Conservation (phyloP, 2,888 invertebrate species). For the Callyntrura guangdongensis region DNA sequence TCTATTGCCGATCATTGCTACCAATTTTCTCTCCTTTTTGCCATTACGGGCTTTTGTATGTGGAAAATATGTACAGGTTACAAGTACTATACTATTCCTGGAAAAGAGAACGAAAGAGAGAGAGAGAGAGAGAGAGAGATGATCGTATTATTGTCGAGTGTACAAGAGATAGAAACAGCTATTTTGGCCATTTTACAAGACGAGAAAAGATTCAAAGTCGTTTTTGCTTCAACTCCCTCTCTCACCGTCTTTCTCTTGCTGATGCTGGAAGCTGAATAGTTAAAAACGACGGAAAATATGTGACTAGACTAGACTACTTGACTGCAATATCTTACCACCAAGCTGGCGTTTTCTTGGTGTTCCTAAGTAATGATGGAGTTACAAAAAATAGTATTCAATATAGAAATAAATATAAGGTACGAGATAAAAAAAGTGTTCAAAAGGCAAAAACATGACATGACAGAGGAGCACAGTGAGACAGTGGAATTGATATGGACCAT, state of each 20-base stretch:
- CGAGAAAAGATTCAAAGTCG: slow-evolving; percentile 7
- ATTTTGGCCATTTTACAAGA: slow-evolving; percentile 56
- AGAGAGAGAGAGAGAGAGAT: slow-evolving; percentile 46
- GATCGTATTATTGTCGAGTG: slow-evolving; percentile 48
- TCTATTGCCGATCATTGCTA: slow-evolving; percentile 65
- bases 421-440: slow-evolving; percentile 21
- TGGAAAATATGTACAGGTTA: slow-evolving; percentile 22
- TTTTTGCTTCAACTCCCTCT: slow-evolving; percentile 8
- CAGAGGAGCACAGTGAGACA: slow-evolving; percentile 56
- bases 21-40: slow-evolving; percentile 60
- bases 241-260: slow-evolving; percentile 4
- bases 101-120: not conserved
- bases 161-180: slow-evolving; percentile 42
- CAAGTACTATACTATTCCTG: not conserved
- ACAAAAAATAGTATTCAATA: not conserved
- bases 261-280: slow-evolving; percentile 59
- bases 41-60: slow-evolving; percentile 52
- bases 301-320: slow-evolving; percentile 65
- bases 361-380: slow-evolving; percentile 20
- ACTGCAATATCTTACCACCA: not conserved
- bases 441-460: slow-evolving; percentile 44
- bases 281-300: slow-evolving; percentile 55
- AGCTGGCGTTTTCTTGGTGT: not conserved
- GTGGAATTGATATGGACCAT: slow-evolving; percentile 77
- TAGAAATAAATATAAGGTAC: slow-evolving; percentile 14